phyloP scores from a whole-genome alignment of 2,888 invertebrate species.

The Drymonia ruficornis region DNA sequence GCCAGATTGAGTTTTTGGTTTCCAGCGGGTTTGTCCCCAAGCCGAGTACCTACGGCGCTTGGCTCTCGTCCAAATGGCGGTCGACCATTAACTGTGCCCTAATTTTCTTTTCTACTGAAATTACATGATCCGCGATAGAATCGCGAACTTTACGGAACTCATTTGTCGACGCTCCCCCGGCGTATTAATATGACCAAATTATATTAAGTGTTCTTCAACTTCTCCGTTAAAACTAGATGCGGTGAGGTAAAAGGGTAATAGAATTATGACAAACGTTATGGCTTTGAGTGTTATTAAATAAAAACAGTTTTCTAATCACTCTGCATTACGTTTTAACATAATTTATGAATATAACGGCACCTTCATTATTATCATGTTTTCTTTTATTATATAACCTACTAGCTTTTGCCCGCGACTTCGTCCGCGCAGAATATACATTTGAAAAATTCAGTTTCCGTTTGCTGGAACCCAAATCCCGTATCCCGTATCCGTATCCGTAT shows the following conservation, averaged over 20 bases:
- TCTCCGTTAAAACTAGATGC: background rate
- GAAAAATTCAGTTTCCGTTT: too few relatives aligned
- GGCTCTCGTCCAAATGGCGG: slow-evolving; percentile 69
- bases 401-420: too few relatives aligned
- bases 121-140: slow-evolving; percentile 58
- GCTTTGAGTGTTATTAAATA: too few relatives aligned
- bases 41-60: slow-evolving; percentile 52
- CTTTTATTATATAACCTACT: too few relatives aligned
- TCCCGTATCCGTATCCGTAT: too few relatives aligned
- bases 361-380: too few relatives aligned
- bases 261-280: too few relatives aligned
- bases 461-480: too few relatives aligned
- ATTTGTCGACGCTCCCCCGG: slow-evolving; percentile 20
- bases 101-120: slow-evolving; percentile 67
- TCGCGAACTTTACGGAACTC: slow-evolving; percentile 32
- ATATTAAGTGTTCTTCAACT: background rate
- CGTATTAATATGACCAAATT: slow-evolving; percentile 4
- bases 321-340: too few relatives aligned
- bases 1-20: slow-evolving; percentile 53
- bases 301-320: too few relatives aligned
- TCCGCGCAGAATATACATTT: too few relatives aligned
- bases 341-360: too few relatives aligned
- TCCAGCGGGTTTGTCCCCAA: slow-evolving; percentile 65
- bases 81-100: slow-evolving; percentile 66
- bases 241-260: background rate